phyloP scores from a whole-genome alignment of 2,113 vertebrate species.

The Podarcis muralis region DNA sequence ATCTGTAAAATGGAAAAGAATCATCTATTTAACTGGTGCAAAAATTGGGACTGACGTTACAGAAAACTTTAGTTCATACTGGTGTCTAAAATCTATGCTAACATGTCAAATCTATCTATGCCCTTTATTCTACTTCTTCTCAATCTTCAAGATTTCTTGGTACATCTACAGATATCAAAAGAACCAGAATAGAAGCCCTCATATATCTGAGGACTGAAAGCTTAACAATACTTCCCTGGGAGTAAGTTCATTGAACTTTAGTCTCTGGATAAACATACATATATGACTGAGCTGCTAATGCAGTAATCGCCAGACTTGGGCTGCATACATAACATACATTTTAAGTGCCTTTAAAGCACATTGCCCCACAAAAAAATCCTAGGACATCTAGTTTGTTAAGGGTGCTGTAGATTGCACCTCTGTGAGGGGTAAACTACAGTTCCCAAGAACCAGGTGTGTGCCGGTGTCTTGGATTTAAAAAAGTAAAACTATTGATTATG shows the following conservation, averaged over 20 bases:
- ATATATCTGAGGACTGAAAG: background rate
- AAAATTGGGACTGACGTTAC: constrained; percentile 26
- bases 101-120: no score
- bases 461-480: background rate
- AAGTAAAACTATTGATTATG: background rate
- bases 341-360: no score
- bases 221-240: background rate
- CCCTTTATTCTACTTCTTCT: background rate
- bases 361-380: no score
- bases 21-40: constrained; percentile 61
- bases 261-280: background rate
- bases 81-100: background rate
- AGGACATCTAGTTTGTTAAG: no score
- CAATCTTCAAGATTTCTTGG: constrained; percentile 5
- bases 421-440: no score
- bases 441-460: no score
- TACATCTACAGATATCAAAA: background rate
- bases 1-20: constrained; percentile 64
- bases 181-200: background rate
- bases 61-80: constrained; percentile 42
- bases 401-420: no score
- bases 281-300: background rate
- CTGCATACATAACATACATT: background rate
- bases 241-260: background rate
- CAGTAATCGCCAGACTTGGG: background rate